Evolutionary conservation across 2,113 vertebrate genomes (phyloP), one percentile per base, ranked within the genome.

Genomic region (Rostratula benghalensis): DNA sequence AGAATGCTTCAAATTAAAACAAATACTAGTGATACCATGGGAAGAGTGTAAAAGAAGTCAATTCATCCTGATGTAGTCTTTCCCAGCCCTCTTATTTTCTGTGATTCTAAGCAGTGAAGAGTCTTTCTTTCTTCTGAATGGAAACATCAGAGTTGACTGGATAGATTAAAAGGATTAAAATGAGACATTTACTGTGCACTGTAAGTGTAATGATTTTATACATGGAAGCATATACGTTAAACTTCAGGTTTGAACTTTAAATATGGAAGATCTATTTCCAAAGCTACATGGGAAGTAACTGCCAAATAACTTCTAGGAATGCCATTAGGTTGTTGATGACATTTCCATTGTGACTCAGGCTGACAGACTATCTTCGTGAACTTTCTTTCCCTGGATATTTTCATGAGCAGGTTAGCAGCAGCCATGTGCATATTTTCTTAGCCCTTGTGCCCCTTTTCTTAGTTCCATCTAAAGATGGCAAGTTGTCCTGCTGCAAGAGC

Each of bases 251-350:
- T 64, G 7, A 14, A 15, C 53, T 53, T 50, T 67, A 41, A 14
- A 51, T 60, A 6, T 8, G 56, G 88, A 45, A 74, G 51, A 45
- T 28, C 43, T 8, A 10, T 30, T 75, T 64, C 73, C 76, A 33
- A 16, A 24, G 27, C 56, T 41, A 37, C 56, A 60, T 17, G 61
- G 51, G 25, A 76, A 59, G 17, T 69, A 86, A 64, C 16, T 93
- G 89, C 67, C 89, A 87, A 88, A 9, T 63, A 77, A 84, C 95
- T 94, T 68, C 71, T 92, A 87, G 94, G 95, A 86, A n/a, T 60
- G 83, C 63, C 67, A 63, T 35, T 37, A 70, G 79, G 63, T 48
- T 71, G 93, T 73, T 87, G 89, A 35, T 59, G 91, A 27, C 84
- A 30, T 2, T 69, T 85, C 83, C n/a, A 13, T 8, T 41, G 83